Evolutionary conservation across 2,113 vertebrate genomes (phyloP), one percentile per base, ranked within the genome.

Genomic region (Phylloscopus trochilus): DNA sequence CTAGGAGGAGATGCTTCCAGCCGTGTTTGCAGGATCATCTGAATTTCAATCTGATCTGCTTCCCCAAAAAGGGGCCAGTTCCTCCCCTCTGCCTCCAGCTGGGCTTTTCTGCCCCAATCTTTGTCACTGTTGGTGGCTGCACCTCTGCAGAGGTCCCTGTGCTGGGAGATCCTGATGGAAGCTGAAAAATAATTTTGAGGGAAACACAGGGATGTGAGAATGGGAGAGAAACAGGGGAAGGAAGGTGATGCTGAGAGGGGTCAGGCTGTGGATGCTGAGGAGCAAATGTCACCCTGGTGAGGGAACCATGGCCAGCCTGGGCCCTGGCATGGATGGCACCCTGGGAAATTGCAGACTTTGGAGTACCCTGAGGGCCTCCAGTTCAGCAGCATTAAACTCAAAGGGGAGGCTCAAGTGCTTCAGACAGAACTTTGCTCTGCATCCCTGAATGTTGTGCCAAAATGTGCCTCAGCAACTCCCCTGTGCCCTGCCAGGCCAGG

Each of bases 281-380:
- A 55, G 44, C 2, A 0, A 23, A 18, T 13, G 62, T 67, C 33
- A 15, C 28, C 2, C 0, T 0, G 2, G 5, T 1, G 83, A 7
- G 11, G 10, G 68, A 21, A 5, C 2, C 24, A 0, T 2, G 0
- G 4, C 19, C 58, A 64, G 51, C 59, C 79, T 37, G 52, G 8
- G 64, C 8, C 37, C 74, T 37, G 80, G 13, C 41, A 3, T 3
- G 69, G 76, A 0, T 64, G 10, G 52, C 51, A 18, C 89, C 5
- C 66, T 51, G 85, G 67, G 3, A 18, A 33, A 26, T 1, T 63
- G 27, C 31, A 80, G 49, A 24, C 19, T 59, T 39, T 60, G 83
- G n/a, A 47, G 30, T 3, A 13, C 67, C 46, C 37, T 2, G 23
- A 35, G 58, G 41, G 58, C 10, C 67, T 72, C 44, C 37, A 15